A percentile compares a stretch with the other conserved stretches of the same genome.
phyloP scores from a whole-genome alignment of 2,888 invertebrate species.

The Caenorhabditis panamensis region DNA sequence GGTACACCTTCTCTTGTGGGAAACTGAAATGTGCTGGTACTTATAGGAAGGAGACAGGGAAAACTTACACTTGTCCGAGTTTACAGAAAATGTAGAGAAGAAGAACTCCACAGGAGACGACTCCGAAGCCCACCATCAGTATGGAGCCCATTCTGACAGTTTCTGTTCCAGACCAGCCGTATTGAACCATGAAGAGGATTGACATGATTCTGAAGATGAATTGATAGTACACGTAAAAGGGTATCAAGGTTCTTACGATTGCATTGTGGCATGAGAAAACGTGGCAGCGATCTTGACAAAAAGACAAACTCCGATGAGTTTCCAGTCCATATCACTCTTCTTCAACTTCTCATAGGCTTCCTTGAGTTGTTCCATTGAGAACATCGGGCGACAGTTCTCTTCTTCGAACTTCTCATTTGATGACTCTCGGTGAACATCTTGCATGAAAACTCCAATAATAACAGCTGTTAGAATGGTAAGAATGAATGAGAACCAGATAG shows the following conservation, averaged over 20 bases:
- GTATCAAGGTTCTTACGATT: conserved; percentile 46
- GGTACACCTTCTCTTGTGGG: conserved; percentile 52
- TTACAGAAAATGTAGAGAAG: conserved; percentile 57
- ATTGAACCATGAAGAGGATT: conserved; percentile 59
- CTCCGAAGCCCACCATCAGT: conserved; percentile 50
- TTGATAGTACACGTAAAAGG: neutral
- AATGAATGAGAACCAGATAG: conserved; percentile 58
- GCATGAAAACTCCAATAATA: conserved; percentile 39
- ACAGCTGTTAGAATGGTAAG: conserved; percentile 39
- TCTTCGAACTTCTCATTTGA: conserved; percentile 20
- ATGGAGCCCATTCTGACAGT: conserved; percentile 53
- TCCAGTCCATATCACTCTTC: conserved; percentile 47
- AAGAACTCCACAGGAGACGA: conserved; percentile 39
- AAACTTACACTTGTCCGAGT: conserved; percentile 54
- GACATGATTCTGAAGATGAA: conserved; percentile 43
- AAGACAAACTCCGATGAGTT: conserved; percentile 46
- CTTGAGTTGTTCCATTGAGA: conserved; percentile 40
- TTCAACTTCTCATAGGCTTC: conserved; percentile 19
- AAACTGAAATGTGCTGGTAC: conserved; percentile 29
- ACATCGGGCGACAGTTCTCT: conserved; percentile 15
- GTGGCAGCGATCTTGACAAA: conserved; percentile 53
- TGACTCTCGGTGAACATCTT: conserved; percentile 44
- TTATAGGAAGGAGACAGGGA: neutral
- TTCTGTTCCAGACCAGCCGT: conserved; percentile 61
- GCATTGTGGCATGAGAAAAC: conserved; percentile 59